phyloP scores from a whole-genome alignment of 1,140 invertebrate species.

The Agrilus planipennis region DNA sequence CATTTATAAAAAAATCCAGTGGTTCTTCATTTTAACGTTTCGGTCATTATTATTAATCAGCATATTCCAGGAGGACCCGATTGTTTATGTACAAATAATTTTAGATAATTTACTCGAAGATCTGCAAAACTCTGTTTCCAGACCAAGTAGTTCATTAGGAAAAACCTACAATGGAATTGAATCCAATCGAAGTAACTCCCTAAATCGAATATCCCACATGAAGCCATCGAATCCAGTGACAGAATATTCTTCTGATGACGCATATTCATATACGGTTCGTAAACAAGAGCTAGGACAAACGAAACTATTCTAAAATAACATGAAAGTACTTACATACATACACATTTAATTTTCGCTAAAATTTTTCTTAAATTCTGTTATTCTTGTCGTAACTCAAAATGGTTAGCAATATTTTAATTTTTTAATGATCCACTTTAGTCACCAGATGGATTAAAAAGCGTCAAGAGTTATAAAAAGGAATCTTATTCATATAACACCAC shows the following conservation, averaged over 20 bases:
- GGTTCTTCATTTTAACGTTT: too few relatives aligned
- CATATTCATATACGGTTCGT: conserved; percentile 27
- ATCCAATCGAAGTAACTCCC: conserved; percentile 20
- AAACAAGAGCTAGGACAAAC: background rate
- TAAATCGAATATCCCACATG: conserved; percentile 21
- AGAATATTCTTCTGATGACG: conserved; percentile 29
- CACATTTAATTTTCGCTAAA: background rate
- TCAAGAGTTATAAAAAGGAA: conserved; percentile 28
- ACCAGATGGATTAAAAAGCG: conserved; percentile 26
- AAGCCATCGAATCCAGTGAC: conserved; percentile 27
- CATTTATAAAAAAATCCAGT: too few relatives aligned
- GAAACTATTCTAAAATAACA: too few relatives aligned
- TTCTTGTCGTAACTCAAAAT: too few relatives aligned
- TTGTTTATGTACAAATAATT: background rate
- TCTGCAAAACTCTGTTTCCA: conserved; percentile 30
- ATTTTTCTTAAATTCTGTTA: background rate
- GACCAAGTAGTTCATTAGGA: conserved; percentile 16
- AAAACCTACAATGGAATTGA: conserved; percentile 13
- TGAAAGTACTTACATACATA: background rate
- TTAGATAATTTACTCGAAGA: conserved; percentile 31
- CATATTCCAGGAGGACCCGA: background rate
- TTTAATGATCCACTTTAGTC: conserved; percentile 17
- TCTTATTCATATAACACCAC: conserved; percentile 25
- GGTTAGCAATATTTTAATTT: background rate
- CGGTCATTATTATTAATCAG: too few relatives aligned